These are phyloP conservation scores for Sarcophaga peregrina DNA, from an alignment of 1,140 invertebrate genomes.

Conservation along the genomic window DNA sequence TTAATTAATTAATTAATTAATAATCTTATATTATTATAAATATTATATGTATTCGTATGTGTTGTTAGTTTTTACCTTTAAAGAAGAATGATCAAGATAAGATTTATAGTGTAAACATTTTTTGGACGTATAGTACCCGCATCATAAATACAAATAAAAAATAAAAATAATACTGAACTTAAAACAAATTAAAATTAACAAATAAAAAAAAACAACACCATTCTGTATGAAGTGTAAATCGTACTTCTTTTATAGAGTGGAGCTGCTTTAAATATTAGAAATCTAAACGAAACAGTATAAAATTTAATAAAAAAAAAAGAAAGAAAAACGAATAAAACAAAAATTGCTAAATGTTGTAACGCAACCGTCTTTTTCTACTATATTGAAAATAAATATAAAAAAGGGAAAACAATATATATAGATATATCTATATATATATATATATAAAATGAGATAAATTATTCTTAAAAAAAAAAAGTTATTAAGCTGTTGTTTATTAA, in stretches of 20 bases:
- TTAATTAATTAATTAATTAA: conserved; percentile 9
- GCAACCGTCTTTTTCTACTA: conserved; percentile 43
- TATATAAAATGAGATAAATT: conserved; percentile 1
- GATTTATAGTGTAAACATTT: conserved; percentile 5
- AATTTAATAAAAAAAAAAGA: not conserved
- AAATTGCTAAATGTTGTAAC: conserved; percentile 43
- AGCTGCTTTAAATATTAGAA: not conserved
- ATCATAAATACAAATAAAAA: conserved; percentile 10
- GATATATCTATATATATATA: not conserved
- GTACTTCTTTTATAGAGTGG: no score
- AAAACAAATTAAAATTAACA: not conserved
- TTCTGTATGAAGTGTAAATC: no score
- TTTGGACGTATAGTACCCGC: conserved; percentile 33
- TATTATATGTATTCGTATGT: conserved; percentile 35
- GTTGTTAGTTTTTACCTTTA: conserved; percentile 37
- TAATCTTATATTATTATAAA: conserved; percentile 6
- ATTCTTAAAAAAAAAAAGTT: conserved; percentile 2
- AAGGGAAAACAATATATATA: conserved; percentile 14
- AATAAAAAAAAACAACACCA: not conserved
- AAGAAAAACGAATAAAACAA: not conserved
- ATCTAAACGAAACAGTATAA: not conserved
- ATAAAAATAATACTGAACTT: not conserved
- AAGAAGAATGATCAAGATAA: not conserved
- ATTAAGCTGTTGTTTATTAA: not conserved
- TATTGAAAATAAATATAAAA: conserved; percentile 34